Evolutionary conservation across 2,797 vertebrate genomes (phyloP).

Genomic region (Paedocypris micromegethes): DNA sequence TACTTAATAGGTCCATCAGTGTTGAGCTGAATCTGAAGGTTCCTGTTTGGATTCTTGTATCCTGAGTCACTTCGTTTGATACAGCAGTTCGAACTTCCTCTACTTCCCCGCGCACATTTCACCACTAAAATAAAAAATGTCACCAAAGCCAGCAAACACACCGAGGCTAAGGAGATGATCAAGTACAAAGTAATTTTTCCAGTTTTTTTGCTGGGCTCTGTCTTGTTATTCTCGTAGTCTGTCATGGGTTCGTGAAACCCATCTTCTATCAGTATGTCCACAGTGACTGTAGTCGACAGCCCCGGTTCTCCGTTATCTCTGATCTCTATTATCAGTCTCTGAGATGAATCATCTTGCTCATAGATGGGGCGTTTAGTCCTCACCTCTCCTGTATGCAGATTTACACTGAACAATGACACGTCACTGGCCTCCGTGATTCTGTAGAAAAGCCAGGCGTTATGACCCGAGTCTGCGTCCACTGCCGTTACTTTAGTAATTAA

Average conservation of each 20-base stretch:
- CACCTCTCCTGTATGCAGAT: constrained; percentile 75
- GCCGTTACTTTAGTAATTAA: constrained; percentile 71
- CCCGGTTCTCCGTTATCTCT: constrained; percentile 61
- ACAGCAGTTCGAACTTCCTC: constrained; percentile 58
- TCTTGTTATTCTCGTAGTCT: constrained; percentile 55
- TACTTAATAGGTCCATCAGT: constrained; percentile 71
- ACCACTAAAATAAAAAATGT: constrained; percentile 63
- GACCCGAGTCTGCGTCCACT: constrained; percentile 80
- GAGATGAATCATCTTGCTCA: constrained; percentile 67
- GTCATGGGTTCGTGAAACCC: constrained; percentile 52
- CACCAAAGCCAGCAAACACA: constrained; percentile 62
- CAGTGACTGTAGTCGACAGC: constrained; percentile 52
- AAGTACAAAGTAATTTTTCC: constrained; percentile 64
- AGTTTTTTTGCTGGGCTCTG: constrained; percentile 43
- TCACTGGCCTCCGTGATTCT: constrained; percentile 67
- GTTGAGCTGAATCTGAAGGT: constrained; percentile 71
- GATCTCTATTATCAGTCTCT: constrained; percentile 66
- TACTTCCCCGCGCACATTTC: constrained; percentile 60
- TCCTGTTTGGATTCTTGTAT: constrained; percentile 69
- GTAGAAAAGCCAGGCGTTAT: constrained; percentile 81
- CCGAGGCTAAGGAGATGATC: constrained; percentile 64
- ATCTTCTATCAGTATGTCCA: constrained; percentile 56
- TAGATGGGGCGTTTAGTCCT: constrained; percentile 66
- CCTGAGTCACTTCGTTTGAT: constrained; percentile 52
- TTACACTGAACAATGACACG: constrained; percentile 69